Conservation (phyloP, 2,888 invertebrate species). For the Pseudanteris insignis region DNA sequence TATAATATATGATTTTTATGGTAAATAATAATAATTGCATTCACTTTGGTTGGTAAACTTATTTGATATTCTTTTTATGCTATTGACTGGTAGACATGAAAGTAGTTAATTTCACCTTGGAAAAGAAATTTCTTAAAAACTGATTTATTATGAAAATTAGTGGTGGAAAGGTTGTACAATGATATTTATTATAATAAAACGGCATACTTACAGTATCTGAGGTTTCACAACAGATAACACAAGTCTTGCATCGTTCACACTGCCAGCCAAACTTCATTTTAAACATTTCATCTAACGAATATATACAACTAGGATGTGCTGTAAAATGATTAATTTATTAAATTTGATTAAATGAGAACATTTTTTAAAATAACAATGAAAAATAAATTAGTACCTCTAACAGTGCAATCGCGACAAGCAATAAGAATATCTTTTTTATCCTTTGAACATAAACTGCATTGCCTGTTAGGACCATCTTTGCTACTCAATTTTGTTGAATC, state of each 20-base stretch:
- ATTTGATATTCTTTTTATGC: too few relatives aligned
- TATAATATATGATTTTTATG: too few relatives aligned
- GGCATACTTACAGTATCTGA: slow-evolving; percentile 74
- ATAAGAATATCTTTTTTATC: slow-evolving; percentile 71
- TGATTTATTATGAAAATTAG: too few relatives aligned
- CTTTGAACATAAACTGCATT: slow-evolving; percentile 62
- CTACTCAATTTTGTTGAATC: slow-evolving; percentile 49
- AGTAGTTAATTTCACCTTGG: too few relatives aligned
- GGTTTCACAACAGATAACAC: slow-evolving; percentile 82
- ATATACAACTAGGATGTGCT: slow-evolving; percentile 77
- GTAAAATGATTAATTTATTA: too few relatives aligned
- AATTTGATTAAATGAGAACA: background rate
- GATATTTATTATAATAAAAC: too few relatives aligned
- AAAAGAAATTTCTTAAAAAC: too few relatives aligned
- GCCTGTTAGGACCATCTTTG: slow-evolving; percentile 59
- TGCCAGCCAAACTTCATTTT: slow-evolving; percentile 82
- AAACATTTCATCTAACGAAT: slow-evolving; percentile 72
- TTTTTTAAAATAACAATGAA: slow-evolving; percentile 14
- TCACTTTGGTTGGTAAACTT: too few relatives aligned
- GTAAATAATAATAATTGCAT: too few relatives aligned
- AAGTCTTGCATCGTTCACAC: slow-evolving; percentile 89
- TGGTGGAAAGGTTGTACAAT: too few relatives aligned
- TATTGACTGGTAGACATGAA: too few relatives aligned
- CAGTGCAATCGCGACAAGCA: slow-evolving; percentile 77
- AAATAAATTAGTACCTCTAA: slow-evolving; percentile 69